Evolutionary conservation across 2,797 vertebrate species (phyloP), one percentile per base, ranked within the genome.

Genomic region (Anniella stebbinsi): DNA sequence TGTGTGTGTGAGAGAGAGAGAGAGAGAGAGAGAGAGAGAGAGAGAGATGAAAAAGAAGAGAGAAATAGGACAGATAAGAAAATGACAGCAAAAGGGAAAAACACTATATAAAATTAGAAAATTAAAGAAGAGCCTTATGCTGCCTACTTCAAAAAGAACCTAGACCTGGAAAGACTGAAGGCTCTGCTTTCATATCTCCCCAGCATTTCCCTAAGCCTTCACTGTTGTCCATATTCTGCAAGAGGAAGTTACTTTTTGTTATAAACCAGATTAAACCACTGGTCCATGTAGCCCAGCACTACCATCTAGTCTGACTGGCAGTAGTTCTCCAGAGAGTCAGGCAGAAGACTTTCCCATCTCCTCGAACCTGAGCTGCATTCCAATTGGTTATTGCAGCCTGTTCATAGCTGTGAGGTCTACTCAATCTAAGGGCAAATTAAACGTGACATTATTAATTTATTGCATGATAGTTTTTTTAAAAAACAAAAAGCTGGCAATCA

Each of bases 401-500:
- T n/a, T 48, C 76, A 51, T 21, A 51, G 48, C 45, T 5, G n/a
- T 87, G 41, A n/a, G 18, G 4, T n/a, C 67, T 72, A 17, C 33
- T 69, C 66, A 13, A 54, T 88, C 45, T 48, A n/a, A 51, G 23
- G 28, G 11, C 18, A 33, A 81, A 60, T 13, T 33, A 25, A 28
- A 75, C 8, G 73, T 75, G 84, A 75, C 25, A 73, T 86, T 86
- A 60, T n/a, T 86, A 28, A 57, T 51, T 18, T 86, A 18, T 87
- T 67, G 75, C 23, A 23, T 21, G 28, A 69, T 69, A 30, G 8
- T 63, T 63, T 63, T 60, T 63, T 21, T 21, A 13, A 51, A 45
- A 15, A 48, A 48, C 10, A 51, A 51, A 51, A 51, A 78, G 28
- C 12, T 5, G 30, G 15, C 45, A 13, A 11, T 9, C 28, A 12